Base-by-base conservation (phyloP, 2,888 invertebrate genomes). In the Patella ulyssiponensis region DNA sequence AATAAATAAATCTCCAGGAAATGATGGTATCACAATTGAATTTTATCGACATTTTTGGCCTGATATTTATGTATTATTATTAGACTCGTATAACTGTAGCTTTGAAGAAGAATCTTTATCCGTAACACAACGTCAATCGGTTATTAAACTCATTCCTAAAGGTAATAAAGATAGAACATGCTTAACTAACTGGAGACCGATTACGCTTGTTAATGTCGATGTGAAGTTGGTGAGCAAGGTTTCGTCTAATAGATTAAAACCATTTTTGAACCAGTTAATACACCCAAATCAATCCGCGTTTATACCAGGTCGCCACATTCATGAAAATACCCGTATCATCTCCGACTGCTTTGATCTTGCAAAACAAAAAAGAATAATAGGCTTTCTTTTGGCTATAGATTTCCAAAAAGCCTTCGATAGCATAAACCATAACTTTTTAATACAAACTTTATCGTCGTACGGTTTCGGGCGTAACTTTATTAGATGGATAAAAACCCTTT, bases 201-300 rank as follows among this genome's bases (percentile, higher is more conserved):
- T 58, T 58, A 58, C 58, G n/a, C 58, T 58, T 58, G 58, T 58
- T 58, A 58, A 58, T n/a, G 15, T 58, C 15, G 58, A 58, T n/a
- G n/a, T n/a, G 15, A 58, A 58, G n/a, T n/a, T 58, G 15, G n/a
- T 58, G n/a, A 58, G 58, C 15, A 58, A 58, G 11, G 58, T 58
- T 58, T n/a, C 11, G 58, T 15, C 58, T 58, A 58, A 58, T n/a
- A 58, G 58, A 58, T 58, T 58, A 58, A 58, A 58, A 58, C 58
- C 58, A n/a, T 58, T 58, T n/a, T n/a, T 58, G n/a, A 58, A 58
- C 58, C 15, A 58, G n/a, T n/a, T 58, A n/a, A 58, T 58, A 58
- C 58, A 58, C n/a, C 58, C 58, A 3, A 58, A 58, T 58, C 58
- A 58, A 58, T 15, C 58, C n/a, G 58, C 58, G 17, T 58, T 58